Base-by-base conservation (phyloP, 2,888 invertebrate species). In the Atrina japonica region DNA sequence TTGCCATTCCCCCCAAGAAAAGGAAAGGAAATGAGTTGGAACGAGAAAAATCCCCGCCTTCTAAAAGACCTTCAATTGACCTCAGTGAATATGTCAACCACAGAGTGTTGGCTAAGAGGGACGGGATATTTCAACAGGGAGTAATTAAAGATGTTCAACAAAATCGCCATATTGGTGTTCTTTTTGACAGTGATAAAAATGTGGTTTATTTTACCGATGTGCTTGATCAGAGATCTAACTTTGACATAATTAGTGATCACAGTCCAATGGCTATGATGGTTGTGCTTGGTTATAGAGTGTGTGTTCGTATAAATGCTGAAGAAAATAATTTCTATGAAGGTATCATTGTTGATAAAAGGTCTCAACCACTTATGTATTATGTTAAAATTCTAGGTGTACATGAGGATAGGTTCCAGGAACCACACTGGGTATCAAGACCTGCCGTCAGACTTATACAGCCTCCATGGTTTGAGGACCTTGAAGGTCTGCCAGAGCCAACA, bases 401-500 rank as follows among this genome's bases (percentile, higher is more conserved):
- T 43, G 61, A 59, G 16, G 73, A 77, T 25, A 69, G 63, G 47
- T 70, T 73, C 52, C 74, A 72, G 18, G 79, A 82, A 29, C 81
- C 81, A 23, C 80, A 86, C n/a, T 94, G 95, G 85, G 96, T 97
- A 75, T 95, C 96, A 87, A 93, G 98, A 43, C 96, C 98, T 3
- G 97, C 97, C 90, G 92, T 99, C 71, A 93, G 99, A 27, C 93
- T 99, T 29, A 92, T 98, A 79, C 94, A 95, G 88, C 97, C 98
- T 18, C 99, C 98, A 0, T 99, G 99, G 98, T 96, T 95, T 92
- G 99, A 98, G 86, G 98, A 99, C 91, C 91, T 98, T 70, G 96
- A 88, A 60, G 89, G 88, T 16, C 70, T 69, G 7, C 53, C 73
- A 18, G 89, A 88, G 14, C 73, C 65, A 6, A 69, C 71, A 1